Percentiles rank a stretch among this genome's conserved stretches.
These are phyloP conservation scores for Carapus acus DNA, from an alignment of 2,797 vertebrate genomes.

Conservation along the genomic window DNA sequence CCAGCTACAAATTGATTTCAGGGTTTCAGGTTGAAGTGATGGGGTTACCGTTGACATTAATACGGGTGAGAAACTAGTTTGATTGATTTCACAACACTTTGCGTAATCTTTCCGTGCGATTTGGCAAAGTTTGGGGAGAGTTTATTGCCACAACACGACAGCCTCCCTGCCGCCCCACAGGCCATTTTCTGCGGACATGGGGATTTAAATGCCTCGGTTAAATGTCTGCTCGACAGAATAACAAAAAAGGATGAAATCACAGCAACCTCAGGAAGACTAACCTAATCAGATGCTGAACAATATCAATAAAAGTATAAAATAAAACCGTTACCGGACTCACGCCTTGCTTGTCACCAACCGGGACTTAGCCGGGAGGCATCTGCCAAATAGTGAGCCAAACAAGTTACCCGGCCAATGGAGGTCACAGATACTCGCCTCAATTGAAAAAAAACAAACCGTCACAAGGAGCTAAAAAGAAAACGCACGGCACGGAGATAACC, in stretches of 20 bases:
- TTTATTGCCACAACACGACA: conserved; percentile 13
- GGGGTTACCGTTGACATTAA: too few species aligned
- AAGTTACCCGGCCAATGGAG: conserved; percentile 48
- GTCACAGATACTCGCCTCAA: conserved; percentile 8
- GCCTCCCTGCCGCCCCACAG: conserved; percentile 25
- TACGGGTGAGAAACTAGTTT: too few species aligned
- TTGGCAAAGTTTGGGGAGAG: neutral
- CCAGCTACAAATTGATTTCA: too few species aligned
- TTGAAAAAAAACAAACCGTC: conserved; percentile 18
- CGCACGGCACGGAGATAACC: neutral
- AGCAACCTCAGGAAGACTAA: neutral
- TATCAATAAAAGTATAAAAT: neutral
- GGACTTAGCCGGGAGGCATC: conserved; percentile 39
- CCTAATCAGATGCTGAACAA: neutral
- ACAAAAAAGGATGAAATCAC: conserved; percentile 10
- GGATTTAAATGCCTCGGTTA: conserved; percentile 61
- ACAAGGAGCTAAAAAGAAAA: neutral
- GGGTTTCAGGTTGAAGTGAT: too few species aligned
- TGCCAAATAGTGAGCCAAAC: conserved; percentile 30
- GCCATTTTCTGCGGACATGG: conserved; percentile 51
- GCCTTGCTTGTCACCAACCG: conserved; percentile 8
- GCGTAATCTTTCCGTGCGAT: neutral
- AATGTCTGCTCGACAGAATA: conserved; percentile 48
- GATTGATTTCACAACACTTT: neutral
- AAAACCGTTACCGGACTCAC: neutral